Conservation (phyloP, 2,797 vertebrate genomes). For the Esox lucius region DNA sequence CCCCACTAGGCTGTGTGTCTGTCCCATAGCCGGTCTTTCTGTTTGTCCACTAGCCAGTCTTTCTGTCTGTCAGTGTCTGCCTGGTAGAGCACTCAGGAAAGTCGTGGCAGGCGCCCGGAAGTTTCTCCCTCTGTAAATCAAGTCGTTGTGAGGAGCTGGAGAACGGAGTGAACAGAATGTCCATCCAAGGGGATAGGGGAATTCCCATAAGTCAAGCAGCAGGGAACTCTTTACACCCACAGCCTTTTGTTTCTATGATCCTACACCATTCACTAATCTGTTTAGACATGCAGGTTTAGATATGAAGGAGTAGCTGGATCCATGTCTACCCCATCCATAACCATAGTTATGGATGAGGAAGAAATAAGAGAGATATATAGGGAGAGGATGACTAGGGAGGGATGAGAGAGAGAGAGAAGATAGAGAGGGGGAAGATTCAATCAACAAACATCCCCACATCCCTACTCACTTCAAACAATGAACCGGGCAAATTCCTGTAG, state of each 20-base stretch:
- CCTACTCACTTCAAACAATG: constrained; percentile 16
- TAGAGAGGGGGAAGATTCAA: constrained; percentile 15
- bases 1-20: constrained; percentile 18
- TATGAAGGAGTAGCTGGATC: constrained; percentile 36
- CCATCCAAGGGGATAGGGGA: constrained; percentile 38
- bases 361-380: constrained; percentile 6
- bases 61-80: constrained; percentile 20
- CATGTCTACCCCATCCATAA: constrained; percentile 39
- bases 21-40: neutral
- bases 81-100: constrained; percentile 51
- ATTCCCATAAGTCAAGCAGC: constrained; percentile 64
- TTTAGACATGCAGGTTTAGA: neutral
- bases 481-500: constrained; percentile 24
- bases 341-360: constrained; percentile 11
- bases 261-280: constrained; percentile 14
- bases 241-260: neutral
- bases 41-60: neutral
- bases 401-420: neutral
- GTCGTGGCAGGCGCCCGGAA: constrained; percentile 18
- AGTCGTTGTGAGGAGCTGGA: constrained; percentile 29
- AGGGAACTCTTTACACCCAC: neutral
- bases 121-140: constrained; percentile 47
- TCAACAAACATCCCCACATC: constrained; percentile 48
- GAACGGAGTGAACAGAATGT: constrained; percentile 30
- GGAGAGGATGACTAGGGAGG: neutral